A percentile compares a stretch with the other conserved stretches of the same genome.
Evolutionary conservation across 2,888 invertebrate species (phyloP).

Genomic region (Elgonia sp.): DNA sequence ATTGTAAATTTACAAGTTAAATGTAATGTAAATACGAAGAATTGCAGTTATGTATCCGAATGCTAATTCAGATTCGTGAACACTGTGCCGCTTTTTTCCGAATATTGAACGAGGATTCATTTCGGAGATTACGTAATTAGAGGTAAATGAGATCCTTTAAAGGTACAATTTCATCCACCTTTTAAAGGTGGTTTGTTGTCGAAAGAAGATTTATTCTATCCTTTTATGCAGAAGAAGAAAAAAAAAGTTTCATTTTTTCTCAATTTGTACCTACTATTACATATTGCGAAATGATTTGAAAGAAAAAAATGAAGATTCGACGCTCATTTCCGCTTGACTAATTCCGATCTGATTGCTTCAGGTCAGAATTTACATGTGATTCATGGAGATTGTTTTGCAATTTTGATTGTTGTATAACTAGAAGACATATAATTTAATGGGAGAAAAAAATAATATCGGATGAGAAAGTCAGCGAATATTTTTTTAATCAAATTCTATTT

Average conservation of each 20-base stretch:
- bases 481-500: neutral
- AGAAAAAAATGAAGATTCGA: neutral
- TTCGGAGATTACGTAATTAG: slow-evolving; percentile 25
- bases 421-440: neutral
- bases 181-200: neutral
- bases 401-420: slow-evolving; percentile 19
- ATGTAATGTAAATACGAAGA: slow-evolving; percentile 54
- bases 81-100: slow-evolving; percentile 6
- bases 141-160: slow-evolving; percentile 1
- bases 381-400: slow-evolving; percentile 16
- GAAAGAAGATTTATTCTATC: neutral
- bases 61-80: slow-evolving; percentile 43
- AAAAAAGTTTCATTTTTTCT: too few relatives aligned
- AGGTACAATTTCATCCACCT: neutral
- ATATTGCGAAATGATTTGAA: neutral
- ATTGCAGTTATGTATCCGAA: slow-evolving; percentile 54
- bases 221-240: neutral
- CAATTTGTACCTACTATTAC: too few relatives aligned
- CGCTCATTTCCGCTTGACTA: slow-evolving; percentile 34
- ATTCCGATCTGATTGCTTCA: slow-evolving; percentile 43
- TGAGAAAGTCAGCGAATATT: neutral
- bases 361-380: slow-evolving; percentile 23
- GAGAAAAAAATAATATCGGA: neutral
- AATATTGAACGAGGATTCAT: slow-evolving; percentile 44
- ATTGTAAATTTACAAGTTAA: slow-evolving; percentile 54